Conservation (phyloP, 2,888 invertebrate species). For the Cryptocephalus moraei region DNA sequence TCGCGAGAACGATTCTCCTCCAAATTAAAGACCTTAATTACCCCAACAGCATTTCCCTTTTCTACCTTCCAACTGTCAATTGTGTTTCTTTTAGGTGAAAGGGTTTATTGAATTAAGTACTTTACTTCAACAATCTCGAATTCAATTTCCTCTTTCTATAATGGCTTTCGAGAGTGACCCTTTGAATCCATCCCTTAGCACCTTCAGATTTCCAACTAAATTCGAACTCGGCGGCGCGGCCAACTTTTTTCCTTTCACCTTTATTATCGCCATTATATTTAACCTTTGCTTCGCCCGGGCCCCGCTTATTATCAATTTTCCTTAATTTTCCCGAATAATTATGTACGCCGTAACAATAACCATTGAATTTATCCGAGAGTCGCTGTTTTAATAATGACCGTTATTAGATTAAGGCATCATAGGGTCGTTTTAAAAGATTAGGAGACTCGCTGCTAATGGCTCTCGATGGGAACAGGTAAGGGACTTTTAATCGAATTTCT, state of each 20-base stretch:
- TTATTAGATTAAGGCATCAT: slow-evolving; percentile 31
- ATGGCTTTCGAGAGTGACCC: slow-evolving; percentile 1
- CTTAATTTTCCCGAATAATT: slow-evolving; percentile 27
- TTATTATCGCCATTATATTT: slow-evolving; percentile 29
- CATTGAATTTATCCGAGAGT: slow-evolving; percentile 27
- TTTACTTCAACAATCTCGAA: background rate
- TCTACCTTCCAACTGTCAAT: too few species aligned
- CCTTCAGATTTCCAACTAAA: slow-evolving; percentile 5
- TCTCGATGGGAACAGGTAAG: slow-evolving; percentile 27
- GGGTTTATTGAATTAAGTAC: too few species aligned
- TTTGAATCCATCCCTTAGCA: slow-evolving; percentile 1
- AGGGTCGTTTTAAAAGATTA: slow-evolving; percentile 29
- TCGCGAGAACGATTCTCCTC: too few species aligned
- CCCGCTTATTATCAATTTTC: slow-evolving; percentile 29
- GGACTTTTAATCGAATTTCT: slow-evolving; percentile 27
- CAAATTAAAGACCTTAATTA: too few species aligned
- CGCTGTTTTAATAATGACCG: slow-evolving; percentile 29
- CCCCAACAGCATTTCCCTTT: too few species aligned
- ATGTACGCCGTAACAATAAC: slow-evolving; percentile 30
- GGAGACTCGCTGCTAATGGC: slow-evolving; percentile 20
- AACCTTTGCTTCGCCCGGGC: slow-evolving; percentile 23
- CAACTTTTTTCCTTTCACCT: slow-evolving; percentile 22
- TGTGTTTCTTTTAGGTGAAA: too few species aligned
- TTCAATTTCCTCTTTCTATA: background rate
- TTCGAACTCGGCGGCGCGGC: slow-evolving; percentile 4